Evolutionary conservation across 2,113 vertebrate species (phyloP).

Genomic region (Mesitornis unicolor): DNA sequence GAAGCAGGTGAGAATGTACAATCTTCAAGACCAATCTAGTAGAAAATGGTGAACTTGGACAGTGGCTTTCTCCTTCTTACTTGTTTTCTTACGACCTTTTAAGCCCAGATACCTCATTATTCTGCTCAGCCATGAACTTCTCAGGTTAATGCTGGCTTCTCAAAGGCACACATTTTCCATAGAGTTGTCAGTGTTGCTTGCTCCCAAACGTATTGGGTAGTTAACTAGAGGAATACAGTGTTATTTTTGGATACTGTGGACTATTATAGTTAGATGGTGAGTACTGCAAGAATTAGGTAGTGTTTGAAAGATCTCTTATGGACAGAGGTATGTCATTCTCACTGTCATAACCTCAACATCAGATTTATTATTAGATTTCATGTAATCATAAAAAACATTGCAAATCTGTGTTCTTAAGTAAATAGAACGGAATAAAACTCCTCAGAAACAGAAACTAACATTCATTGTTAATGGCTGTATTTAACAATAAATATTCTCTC

Average conservation of each 20-base stretch:
- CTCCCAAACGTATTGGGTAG: neutral
- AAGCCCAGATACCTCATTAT: neutral
- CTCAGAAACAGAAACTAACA: neutral
- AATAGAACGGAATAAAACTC: neutral
- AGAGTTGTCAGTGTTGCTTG: neutral
- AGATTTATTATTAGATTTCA: neutral
- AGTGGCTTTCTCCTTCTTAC: neutral
- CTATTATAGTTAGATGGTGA: neutral
- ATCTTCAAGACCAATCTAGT: neutral
- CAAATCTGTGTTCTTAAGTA: neutral
- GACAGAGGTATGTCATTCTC: neutral
- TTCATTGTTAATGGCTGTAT: neutral
- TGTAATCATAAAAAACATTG: neutral
- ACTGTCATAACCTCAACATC: neutral
- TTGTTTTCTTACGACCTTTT: neutral
- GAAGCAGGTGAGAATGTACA: fast-evolving
- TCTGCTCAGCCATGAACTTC: neutral
- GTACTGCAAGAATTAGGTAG: neutral
- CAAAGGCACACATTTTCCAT: neutral
- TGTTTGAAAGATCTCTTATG: neutral
- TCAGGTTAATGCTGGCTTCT: neutral
- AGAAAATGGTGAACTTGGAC: neutral
- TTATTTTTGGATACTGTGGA: neutral
- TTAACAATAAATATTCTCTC: neutral
- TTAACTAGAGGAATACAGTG: neutral